phyloP scores from a whole-genome alignment of 2,797 vertebrate species.

The Platalea minor region DNA sequence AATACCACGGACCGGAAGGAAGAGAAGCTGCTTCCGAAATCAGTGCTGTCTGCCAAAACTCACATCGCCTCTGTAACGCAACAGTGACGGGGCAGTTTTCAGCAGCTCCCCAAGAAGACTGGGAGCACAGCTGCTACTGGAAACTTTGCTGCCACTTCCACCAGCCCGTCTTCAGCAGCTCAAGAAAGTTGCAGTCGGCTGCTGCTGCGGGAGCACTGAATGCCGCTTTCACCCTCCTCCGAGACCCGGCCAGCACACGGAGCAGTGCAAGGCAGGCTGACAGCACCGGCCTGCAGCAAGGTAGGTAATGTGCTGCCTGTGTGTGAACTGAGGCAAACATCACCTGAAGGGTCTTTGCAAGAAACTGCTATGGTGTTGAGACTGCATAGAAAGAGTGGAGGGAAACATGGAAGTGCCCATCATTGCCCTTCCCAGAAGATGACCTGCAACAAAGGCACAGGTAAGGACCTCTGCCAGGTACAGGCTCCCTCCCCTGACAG shows the following conservation, averaged over 20 bases:
- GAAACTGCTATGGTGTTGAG: not conserved
- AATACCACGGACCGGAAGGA: not conserved
- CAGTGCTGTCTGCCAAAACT: not conserved
- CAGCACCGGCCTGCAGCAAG: not conserved
- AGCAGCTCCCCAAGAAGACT: not conserved
- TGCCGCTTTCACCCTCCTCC: accelerated
- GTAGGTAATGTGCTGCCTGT: not conserved
- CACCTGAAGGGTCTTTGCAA: not conserved
- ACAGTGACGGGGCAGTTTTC: not conserved
- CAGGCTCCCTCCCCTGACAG: not conserved
- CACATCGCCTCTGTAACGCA: accelerated
- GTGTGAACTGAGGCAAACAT: not conserved
- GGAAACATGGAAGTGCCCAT: not conserved
- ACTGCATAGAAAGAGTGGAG: not conserved
- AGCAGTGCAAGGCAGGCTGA: accelerated
- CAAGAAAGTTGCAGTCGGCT: accelerated
- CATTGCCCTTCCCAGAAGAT: not conserved
- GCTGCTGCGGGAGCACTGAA: accelerated
- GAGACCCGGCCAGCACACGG: not conserved
- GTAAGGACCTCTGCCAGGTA: not conserved
- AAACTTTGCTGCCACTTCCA: not conserved
- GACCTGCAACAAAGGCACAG: not conserved
- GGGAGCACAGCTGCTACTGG: not conserved
- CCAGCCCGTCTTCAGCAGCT: not conserved
- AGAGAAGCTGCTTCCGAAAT: not conserved